phyloP scores from a whole-genome alignment of 2,888 invertebrate species.

The Campaea margaritaria region DNA sequence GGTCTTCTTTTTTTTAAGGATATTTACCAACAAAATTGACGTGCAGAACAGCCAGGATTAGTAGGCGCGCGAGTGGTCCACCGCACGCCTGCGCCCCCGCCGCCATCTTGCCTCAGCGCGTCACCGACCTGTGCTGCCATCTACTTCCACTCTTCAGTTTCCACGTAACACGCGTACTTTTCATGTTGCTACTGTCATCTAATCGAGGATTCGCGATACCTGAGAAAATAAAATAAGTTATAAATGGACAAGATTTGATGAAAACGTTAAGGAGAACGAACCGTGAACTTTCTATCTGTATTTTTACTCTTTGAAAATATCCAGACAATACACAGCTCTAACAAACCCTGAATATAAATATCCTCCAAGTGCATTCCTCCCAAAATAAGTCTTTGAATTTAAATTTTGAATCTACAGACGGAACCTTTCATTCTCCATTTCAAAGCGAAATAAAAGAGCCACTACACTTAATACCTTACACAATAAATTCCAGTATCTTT shows the following conservation, averaged over 20 bases:
- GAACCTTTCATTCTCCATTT: slow-evolving; percentile 40
- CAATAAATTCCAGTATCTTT: slow-evolving; percentile 61
- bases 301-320: neutral
- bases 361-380: slow-evolving; percentile 6
- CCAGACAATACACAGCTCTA: slow-evolving; percentile 1
- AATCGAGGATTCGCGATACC: slow-evolving; percentile 13
- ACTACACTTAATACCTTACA: slow-evolving; percentile 45
- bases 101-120: slow-evolving; percentile 75
- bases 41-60: slow-evolving; percentile 74
- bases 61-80: slow-evolving; percentile 75
- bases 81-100: slow-evolving; percentile 66
- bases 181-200: slow-evolving; percentile 52
- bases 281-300: neutral
- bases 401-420: slow-evolving; percentile 34
- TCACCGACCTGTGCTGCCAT: slow-evolving; percentile 70
- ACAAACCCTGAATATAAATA: slow-evolving; percentile 3
- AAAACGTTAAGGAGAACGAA: neutral
- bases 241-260: neutral
- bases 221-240: slow-evolving; percentile 3
- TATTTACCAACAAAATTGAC: slow-evolving; percentile 80
- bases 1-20: slow-evolving; percentile 11
- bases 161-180: slow-evolving; percentile 53
- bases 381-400: slow-evolving; percentile 21
- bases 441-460: slow-evolving; percentile 50
- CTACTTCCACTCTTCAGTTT: slow-evolving; percentile 58